Conservation (phyloP, 2,797 vertebrate species). For the Siniperca undulata region DNA sequence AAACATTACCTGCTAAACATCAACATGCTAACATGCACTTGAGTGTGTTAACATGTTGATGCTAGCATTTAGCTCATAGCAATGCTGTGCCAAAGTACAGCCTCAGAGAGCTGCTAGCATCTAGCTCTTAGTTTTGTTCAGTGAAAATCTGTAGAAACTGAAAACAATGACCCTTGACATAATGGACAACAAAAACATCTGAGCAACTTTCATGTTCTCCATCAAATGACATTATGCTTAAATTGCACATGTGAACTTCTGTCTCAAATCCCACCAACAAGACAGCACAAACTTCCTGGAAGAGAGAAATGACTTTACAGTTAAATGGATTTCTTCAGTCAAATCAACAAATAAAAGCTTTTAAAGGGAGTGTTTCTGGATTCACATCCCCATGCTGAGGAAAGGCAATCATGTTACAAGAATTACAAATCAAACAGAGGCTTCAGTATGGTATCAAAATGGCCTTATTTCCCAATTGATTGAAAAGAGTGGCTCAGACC, state of each 20-base stretch:
- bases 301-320: background rate
- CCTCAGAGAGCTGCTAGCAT: too few species aligned
- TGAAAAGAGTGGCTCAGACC: constrained; percentile 42
- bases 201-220: background rate
- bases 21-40: too few species aligned
- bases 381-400: background rate
- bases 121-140: background rate
- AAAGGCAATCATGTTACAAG: constrained; percentile 24
- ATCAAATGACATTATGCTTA: background rate
- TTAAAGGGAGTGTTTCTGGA: constrained; percentile 8
- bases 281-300: constrained; percentile 1
- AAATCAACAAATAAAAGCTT: constrained; percentile 35
- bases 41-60: too few species aligned
- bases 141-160: background rate
- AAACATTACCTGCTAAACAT: too few species aligned
- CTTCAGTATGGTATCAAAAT: constrained; percentile 29
- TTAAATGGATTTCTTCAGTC: constrained; percentile 26
- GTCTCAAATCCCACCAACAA: background rate
- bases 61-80: too few species aligned
- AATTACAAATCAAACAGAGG: constrained; percentile 19
- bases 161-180: background rate
- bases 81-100: too few species aligned
- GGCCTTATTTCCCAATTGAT: constrained; percentile 29
- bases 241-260: background rate
- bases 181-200: background rate